Evolutionary conservation across 1,140 invertebrate genomes (phyloP).

Genomic region (Drosophila quadrilineata): DNA sequence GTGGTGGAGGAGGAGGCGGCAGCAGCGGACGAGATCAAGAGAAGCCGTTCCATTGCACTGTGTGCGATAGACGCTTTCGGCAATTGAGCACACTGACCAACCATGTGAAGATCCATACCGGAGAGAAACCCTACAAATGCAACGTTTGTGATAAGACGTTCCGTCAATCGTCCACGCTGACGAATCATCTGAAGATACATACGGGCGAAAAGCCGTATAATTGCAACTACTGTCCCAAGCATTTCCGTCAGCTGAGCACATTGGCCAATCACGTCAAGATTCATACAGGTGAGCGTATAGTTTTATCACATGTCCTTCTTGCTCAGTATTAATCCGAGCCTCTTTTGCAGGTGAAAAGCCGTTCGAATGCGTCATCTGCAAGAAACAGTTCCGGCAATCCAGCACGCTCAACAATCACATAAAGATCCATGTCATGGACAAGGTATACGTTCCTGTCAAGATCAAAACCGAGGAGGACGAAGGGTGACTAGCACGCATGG

Average conservation of each 20-base stretch:
- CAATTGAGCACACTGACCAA: slow-evolving; percentile 81
- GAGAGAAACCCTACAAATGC: slow-evolving; percentile 81
- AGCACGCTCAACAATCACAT: slow-evolving; percentile 81
- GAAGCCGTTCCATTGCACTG: slow-evolving; percentile 80
- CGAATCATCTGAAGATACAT: slow-evolving; percentile 81
- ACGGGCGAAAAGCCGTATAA: slow-evolving; percentile 81
- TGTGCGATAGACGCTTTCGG: slow-evolving; percentile 80
- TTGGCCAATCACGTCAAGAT: slow-evolving; percentile 81
- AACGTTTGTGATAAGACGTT: slow-evolving; percentile 80
- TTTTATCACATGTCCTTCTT: neutral
- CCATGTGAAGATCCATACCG: slow-evolving; percentile 81
- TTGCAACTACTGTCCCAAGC: slow-evolving; percentile 80
- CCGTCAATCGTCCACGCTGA: slow-evolving; percentile 80
- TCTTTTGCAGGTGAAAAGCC: slow-evolving; percentile 78
- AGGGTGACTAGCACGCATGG: slow-evolving; percentile 81
- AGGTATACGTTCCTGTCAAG: slow-evolving; percentile 80
- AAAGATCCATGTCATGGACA: slow-evolving; percentile 81
- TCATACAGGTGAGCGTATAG: slow-evolving; percentile 70
- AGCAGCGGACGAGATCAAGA: slow-evolving; percentile 56
- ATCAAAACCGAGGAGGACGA: slow-evolving; percentile 81
- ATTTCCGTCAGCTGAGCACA: slow-evolving; percentile 80
- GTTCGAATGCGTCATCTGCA: slow-evolving; percentile 81
- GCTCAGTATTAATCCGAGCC: slow-evolving; percentile 15
- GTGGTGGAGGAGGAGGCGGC: slow-evolving; percentile 31
- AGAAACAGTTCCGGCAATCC: slow-evolving; percentile 81